A percentile compares a stretch with the other conserved stretches of the same genome.
Evolutionary conservation across 2,888 invertebrate species (phyloP).

Genomic region (Neoaliturus tenellus): DNA sequence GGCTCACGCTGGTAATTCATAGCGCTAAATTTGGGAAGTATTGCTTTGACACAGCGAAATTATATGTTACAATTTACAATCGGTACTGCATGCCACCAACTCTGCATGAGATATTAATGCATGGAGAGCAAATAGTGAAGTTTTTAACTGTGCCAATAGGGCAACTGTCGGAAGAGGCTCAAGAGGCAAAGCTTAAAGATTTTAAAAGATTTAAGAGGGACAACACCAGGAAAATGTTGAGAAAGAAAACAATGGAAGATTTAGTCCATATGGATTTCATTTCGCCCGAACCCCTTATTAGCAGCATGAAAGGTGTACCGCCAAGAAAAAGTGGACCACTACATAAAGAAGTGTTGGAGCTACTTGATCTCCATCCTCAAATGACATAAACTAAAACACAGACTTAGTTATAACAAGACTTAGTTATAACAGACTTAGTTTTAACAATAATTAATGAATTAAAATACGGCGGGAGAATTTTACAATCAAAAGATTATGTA

Average conservation of each 20-base stretch:
- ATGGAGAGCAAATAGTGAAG: background rate
- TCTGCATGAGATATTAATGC: background rate
- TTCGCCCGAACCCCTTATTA: background rate
- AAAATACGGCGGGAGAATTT: too few relatives aligned
- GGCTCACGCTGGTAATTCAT: too few relatives aligned
- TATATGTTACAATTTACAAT: background rate
- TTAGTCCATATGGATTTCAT: background rate
- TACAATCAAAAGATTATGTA: too few relatives aligned
- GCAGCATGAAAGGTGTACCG: background rate
- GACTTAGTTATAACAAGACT: too few relatives aligned
- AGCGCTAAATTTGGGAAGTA: background rate
- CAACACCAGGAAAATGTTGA: background rate
- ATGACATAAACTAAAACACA: too few relatives aligned
- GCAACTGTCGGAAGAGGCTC: background rate
- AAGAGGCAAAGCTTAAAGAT: conserved; percentile 7
- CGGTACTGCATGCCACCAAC: conserved; percentile 20
- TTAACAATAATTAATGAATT: too few relatives aligned
- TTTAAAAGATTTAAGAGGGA: background rate
- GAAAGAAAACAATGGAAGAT: background rate
- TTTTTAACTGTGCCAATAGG: conserved; percentile 64
- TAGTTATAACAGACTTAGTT: too few relatives aligned
- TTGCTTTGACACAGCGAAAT: background rate
- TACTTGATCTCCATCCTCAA: too few relatives aligned
- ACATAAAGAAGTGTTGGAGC: background rate
- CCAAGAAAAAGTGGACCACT: background rate